Percentiles rank a stretch among this genome's conserved stretches.
phyloP scores from a whole-genome alignment of 2,888 invertebrate genomes.

The Piscicola geometra region DNA sequence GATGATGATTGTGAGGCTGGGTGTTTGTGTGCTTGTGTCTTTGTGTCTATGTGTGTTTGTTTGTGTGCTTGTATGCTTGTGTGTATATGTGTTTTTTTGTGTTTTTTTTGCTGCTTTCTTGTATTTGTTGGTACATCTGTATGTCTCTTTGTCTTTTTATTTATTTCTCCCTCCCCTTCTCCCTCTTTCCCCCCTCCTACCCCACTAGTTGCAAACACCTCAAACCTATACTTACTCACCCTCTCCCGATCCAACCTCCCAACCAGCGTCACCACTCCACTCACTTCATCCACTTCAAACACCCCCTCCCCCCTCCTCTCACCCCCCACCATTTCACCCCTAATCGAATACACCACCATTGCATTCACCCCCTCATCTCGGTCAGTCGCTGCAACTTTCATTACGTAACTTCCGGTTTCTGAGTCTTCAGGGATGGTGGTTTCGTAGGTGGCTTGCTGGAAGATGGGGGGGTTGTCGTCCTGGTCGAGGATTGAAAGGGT shows the following conservation, averaged over 20 bases:
- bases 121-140: no score
- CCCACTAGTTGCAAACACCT: constrained; percentile 46
- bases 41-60: no score
- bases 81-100: background rate
- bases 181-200: background rate
- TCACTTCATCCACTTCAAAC: constrained; percentile 46
- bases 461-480: constrained; percentile 53
- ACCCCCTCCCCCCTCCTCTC: constrained; percentile 11
- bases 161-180: no score
- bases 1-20: background rate
- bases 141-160: no score
- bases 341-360: constrained; percentile 63
- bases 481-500: constrained; percentile 38
- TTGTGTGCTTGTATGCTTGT: background rate
- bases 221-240: constrained; percentile 39
- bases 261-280: constrained; percentile 76
- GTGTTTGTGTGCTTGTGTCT: no score
- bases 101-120: constrained; percentile 46
- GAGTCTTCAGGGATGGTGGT: constrained; percentile 68
- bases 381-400: constrained; percentile 75
- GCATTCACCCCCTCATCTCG: constrained; percentile 67
- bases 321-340: constrained; percentile 64
- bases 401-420: constrained; percentile 53
- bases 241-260: constrained; percentile 81
- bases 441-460: constrained; percentile 70